Percentiles rank a stretch among this genome's conserved stretches.
These are phyloP conservation scores for Pegoplata infirma DNA, from an alignment of 2,888 invertebrate species.

Conservation along the genomic window DNA sequence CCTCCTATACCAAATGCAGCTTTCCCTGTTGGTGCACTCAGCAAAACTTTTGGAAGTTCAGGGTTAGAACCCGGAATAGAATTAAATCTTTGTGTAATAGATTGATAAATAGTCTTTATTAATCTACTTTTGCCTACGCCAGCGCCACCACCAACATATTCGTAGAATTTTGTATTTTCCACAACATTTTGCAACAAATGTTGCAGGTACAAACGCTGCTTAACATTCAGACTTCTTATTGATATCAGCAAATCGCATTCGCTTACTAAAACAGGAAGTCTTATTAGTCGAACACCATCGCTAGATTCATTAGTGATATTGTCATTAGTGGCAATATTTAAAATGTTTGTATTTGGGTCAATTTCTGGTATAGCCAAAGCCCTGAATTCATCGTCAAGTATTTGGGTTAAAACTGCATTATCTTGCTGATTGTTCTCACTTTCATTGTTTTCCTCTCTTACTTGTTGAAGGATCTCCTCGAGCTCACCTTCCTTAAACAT, in stretches of 20 bases:
- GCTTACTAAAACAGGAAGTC: conserved; percentile 16
- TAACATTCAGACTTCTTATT: conserved; percentile 1
- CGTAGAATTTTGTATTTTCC: conserved; percentile 13
- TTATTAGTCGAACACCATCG: neutral
- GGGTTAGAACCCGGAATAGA: conserved; percentile 27
- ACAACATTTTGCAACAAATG: conserved; percentile 18
- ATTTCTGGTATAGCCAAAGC: conserved; percentile 24
- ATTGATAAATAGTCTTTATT: conserved; percentile 35
- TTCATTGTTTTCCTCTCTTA: conserved; percentile 10
- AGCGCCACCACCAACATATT: conserved; percentile 54
- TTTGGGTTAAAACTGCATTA: neutral
- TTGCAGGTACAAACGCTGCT: conserved; percentile 37
- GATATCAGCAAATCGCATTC: neutral
- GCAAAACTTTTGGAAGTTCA: conserved; percentile 22
- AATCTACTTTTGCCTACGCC: conserved; percentile 45
- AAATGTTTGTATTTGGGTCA: conserved; percentile 15
- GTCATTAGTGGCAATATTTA: neutral
- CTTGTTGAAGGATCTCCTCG: neutral
- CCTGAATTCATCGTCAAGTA: conserved; percentile 36
- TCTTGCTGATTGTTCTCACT: neutral
- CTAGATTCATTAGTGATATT: neutral
- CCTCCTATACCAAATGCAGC: conserved; percentile 45
- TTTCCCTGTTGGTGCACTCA: conserved; percentile 31
- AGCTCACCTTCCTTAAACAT: conserved; percentile 13
- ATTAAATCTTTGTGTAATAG: conserved; percentile 30